Evolutionary conservation across 2,797 vertebrate species (phyloP).

Genomic region (Crotalus adamanteus): DNA sequence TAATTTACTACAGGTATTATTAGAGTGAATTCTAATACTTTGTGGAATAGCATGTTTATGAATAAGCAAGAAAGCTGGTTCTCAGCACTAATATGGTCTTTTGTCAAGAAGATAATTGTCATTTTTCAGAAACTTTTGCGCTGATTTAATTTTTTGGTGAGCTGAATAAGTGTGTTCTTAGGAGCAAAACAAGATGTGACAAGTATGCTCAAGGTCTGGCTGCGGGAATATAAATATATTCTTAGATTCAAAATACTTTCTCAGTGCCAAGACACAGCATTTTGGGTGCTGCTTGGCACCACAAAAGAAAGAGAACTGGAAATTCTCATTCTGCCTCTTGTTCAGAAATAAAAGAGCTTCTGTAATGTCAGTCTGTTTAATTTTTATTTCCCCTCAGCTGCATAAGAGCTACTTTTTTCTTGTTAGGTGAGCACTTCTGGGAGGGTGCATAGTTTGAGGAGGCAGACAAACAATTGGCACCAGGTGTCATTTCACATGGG

Average conservation of each 20-base stretch:
- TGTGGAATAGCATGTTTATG: background rate
- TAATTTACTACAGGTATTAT: background rate
- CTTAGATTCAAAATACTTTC: background rate
- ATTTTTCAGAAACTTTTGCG: background rate
- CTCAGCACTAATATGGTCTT: background rate
- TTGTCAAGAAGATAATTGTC: background rate
- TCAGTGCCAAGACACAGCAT: background rate
- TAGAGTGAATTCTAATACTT: background rate
- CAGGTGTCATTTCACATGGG: background rate
- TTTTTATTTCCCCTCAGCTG: background rate
- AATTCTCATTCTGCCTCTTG: constrained; percentile 5
- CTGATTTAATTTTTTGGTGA: background rate
- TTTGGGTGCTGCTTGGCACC: background rate
- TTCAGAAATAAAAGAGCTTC: background rate
- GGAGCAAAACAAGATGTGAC: background rate
- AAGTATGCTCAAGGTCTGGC: background rate
- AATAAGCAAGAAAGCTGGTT: background rate
- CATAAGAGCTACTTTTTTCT: background rate
- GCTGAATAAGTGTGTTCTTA: background rate
- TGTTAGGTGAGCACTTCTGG: background rate
- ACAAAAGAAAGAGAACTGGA: background rate
- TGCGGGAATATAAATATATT: background rate
- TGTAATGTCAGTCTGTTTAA: background rate
- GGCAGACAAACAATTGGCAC: background rate
- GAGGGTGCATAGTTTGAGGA: background rate